Percentiles rank a stretch among this genome's conserved stretches.
These are phyloP conservation scores for Sphaerophoria taeniata DNA, from an alignment of 2,888 invertebrate species.

Conservation along the genomic window DNA sequence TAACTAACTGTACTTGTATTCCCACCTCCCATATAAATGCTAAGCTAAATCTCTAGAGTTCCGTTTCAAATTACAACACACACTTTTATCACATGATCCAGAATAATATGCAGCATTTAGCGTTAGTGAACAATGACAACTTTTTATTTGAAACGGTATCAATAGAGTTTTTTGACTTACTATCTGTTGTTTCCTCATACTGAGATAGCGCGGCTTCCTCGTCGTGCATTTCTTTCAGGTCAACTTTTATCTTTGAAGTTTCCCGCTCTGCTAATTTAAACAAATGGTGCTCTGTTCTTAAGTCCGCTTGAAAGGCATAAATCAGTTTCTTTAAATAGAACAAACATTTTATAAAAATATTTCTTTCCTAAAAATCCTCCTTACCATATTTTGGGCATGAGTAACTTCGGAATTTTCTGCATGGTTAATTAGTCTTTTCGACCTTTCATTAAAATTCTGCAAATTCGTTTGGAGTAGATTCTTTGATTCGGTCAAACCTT, in stretches of 20 bases:
- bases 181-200: slow-evolving; percentile 78
- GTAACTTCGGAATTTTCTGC: slow-evolving; percentile 84
- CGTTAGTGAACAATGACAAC: no score
- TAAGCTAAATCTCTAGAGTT: no score
- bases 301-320: slow-evolving; percentile 87
- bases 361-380: slow-evolving; percentile 2
- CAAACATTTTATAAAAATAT: background rate
- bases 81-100: no score
- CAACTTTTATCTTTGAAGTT: slow-evolving; percentile 78
- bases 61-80: no score
- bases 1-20: no score
- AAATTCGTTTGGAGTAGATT: slow-evolving; percentile 82
- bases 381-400: slow-evolving; percentile 85
- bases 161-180: no score
- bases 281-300: slow-evolving; percentile 87
- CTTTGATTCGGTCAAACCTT: slow-evolving; percentile 83
- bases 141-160: no score
- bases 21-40: no score
- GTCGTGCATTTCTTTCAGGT: slow-evolving; percentile 78
- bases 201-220: slow-evolving; percentile 77
- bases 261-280: slow-evolving; percentile 82
- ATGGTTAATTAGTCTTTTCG: slow-evolving; percentile 83
- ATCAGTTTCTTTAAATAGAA: slow-evolving; percentile 84
- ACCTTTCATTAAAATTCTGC: slow-evolving; percentile 83
- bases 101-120: no score